A percentile compares a stretch with the other conserved stretches of the same genome.
Evolutionary conservation across 1,140 invertebrate genomes (phyloP).

Genomic region (Drosophila novamexicana): DNA sequence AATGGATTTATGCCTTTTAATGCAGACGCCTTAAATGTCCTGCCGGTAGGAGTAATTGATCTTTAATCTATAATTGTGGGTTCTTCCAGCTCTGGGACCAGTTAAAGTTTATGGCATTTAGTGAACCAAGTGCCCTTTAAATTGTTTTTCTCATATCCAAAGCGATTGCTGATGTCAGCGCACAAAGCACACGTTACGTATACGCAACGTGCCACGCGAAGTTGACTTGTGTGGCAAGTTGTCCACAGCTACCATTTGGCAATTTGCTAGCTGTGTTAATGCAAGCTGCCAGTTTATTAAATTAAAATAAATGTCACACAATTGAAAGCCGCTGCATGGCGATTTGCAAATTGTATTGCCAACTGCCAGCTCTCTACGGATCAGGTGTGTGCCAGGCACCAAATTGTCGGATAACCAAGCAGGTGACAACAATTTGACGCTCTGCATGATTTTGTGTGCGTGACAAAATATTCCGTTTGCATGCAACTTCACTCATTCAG

Average conservation of each 20-base stretch:
- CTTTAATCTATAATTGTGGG: conserved; percentile 47
- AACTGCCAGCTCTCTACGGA: conserved; percentile 16
- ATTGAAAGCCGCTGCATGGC: conserved; percentile 53
- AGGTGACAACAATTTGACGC: conserved; percentile 43
- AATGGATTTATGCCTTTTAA: conserved; percentile 61
- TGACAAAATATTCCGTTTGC: conserved; percentile 57
- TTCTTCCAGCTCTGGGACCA: conserved; percentile 39
- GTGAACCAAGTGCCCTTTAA: conserved; percentile 8
- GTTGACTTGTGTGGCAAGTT: background rate
- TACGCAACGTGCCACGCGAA: conserved; percentile 40
- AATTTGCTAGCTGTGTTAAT: conserved; percentile 29
- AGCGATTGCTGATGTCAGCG: conserved; percentile 47
- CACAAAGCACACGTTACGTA: conserved; percentile 42
- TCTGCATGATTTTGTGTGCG: conserved; percentile 63
- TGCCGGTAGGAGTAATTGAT: conserved; percentile 57
- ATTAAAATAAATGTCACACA: conserved; percentile 69
- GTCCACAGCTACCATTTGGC: conserved; percentile 23
- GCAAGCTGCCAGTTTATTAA: conserved; percentile 56
- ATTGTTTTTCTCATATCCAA: conserved; percentile 2
- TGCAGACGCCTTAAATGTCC: conserved; percentile 11
- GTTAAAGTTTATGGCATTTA: conserved; percentile 39
- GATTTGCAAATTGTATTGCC: conserved; percentile 69
- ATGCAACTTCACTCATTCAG: conserved; percentile 63
- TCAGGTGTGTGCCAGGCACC: conserved; percentile 39
- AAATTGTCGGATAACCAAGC: conserved; percentile 5